Evolutionary conservation across 92 coral and sea anemone species (phyloP).

Genomic region (Bergia puertoricense): DNA sequence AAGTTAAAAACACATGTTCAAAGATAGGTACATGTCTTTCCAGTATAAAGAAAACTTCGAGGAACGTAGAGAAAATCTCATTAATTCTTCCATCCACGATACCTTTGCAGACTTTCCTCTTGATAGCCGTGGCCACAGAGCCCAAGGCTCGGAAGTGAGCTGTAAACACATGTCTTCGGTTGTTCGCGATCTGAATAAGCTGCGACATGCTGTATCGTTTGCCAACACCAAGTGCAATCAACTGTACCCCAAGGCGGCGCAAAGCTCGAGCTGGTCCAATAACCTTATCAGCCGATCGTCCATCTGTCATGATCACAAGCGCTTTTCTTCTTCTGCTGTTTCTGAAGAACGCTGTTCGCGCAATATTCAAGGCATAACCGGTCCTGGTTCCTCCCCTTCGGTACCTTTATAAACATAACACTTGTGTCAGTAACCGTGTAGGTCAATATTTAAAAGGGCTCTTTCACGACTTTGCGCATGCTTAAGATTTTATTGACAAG

Average conservation of each 20-base stretch:
- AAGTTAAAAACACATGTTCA: too few species aligned
- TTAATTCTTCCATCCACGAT: not conserved
- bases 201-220: slow-evolving; percentile 33
- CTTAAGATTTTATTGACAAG: too few species aligned
- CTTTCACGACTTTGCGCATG: too few species aligned
- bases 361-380: not conserved
- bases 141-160: slow-evolving; percentile 29
- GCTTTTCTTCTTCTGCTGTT: slow-evolving; percentile 15
- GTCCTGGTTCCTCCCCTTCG: slow-evolving; percentile 30
- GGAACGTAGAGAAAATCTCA: not conserved
- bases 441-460: too few species aligned
- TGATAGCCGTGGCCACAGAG: slow-evolving; percentile 19
- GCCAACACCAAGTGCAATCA: slow-evolving; percentile 48
- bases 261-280: slow-evolving; percentile 35
- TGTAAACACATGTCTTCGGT: slow-evolving; percentile 38
- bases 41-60: not conserved
- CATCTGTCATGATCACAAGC: slow-evolving; percentile 46
- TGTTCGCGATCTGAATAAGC: slow-evolving; percentile 33
- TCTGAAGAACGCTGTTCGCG: slow-evolving; percentile 5
- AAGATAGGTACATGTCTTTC: not conserved
- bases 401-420: not conserved
- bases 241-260: slow-evolving; percentile 38
- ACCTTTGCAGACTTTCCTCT: slow-evolving; percentile 48
- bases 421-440: not conserved
- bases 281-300: slow-evolving; percentile 45